Conservation (phyloP, 2,888 invertebrate species). For the Athripsodes cinereus region DNA sequence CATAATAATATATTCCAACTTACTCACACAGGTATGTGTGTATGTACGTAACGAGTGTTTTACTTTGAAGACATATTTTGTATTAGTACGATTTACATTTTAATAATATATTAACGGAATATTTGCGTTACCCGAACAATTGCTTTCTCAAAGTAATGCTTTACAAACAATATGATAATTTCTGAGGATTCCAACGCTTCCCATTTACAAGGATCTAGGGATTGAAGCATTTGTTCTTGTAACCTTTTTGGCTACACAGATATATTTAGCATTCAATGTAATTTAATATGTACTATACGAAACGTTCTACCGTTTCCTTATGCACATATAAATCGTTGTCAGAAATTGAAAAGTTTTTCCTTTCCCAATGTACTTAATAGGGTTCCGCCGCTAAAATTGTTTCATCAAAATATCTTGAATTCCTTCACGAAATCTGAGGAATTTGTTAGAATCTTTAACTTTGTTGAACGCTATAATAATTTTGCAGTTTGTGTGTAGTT, state of each 20-base stretch:
- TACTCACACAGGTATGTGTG: no score
- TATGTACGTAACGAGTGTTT: no score
- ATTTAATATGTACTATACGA: background rate
- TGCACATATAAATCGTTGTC: no score
- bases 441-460: constrained; percentile 13
- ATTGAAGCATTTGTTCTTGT: background rate
- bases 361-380: background rate
- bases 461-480: constrained; percentile 10
- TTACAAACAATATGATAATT: background rate
- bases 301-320: no score
- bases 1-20: no score
- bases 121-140: background rate
- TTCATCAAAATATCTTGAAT: constrained; percentile 7
- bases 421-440: constrained; percentile 4
- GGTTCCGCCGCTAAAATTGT: background rate
- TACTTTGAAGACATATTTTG: no score
- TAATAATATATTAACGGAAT: background rate
- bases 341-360: constrained; percentile 1
- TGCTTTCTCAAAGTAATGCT: background rate
- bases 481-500: constrained; percentile 1
- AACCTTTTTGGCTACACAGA: background rate
- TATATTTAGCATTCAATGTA: background rate
- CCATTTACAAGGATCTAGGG: background rate
- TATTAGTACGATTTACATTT: background rate
- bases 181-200: background rate